A percentile compares a stretch with the other conserved stretches of the same genome.
Conservation (phyloP, 2,797 vertebrate species). For the Bufotes viridis region DNA sequence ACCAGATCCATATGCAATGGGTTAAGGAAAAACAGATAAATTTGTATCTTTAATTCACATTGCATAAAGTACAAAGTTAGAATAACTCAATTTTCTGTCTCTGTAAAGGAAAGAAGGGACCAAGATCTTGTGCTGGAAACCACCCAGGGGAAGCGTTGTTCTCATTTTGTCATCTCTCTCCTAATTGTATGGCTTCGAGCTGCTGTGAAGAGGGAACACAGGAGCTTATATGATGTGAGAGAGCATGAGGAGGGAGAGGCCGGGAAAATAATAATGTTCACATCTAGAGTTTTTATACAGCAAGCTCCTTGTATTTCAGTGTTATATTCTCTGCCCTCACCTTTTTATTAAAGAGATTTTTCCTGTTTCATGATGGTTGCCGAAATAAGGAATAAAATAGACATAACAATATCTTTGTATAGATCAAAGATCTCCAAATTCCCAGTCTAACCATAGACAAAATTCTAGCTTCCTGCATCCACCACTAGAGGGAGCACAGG, state of each 20-base stretch:
- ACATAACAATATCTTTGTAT: not conserved
- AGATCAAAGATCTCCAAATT: not conserved
- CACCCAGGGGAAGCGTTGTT: conserved; percentile 39
- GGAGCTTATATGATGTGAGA: conserved; percentile 10
- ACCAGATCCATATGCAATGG: not conserved
- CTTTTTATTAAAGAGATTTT: conserved; percentile 20
- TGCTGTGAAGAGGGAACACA: conserved; percentile 1
- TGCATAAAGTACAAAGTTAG: conserved; percentile 20
- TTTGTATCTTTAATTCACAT: not conserved
- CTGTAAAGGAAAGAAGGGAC: conserved; percentile 4
- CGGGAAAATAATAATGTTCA: not conserved
- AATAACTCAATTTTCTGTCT: not conserved
- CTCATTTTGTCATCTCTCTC: conserved; percentile 46
- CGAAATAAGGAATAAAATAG: not conserved
- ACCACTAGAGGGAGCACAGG: not conserved
- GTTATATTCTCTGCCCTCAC: not conserved
- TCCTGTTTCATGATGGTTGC: not conserved
- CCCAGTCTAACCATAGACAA: not conserved
- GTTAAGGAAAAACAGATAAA: not conserved
- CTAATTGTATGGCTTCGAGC: conserved; percentile 43
- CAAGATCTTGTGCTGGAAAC: conserved; percentile 22
- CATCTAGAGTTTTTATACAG: not conserved
- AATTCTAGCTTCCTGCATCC: too few species aligned
- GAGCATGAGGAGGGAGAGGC: not conserved
- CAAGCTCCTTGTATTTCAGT: not conserved